A percentile compares a stretch with the other conserved stretches of the same genome.
Conservation (phyloP, 2,797 vertebrate species). For the Myiotriccus ornatus region DNA sequence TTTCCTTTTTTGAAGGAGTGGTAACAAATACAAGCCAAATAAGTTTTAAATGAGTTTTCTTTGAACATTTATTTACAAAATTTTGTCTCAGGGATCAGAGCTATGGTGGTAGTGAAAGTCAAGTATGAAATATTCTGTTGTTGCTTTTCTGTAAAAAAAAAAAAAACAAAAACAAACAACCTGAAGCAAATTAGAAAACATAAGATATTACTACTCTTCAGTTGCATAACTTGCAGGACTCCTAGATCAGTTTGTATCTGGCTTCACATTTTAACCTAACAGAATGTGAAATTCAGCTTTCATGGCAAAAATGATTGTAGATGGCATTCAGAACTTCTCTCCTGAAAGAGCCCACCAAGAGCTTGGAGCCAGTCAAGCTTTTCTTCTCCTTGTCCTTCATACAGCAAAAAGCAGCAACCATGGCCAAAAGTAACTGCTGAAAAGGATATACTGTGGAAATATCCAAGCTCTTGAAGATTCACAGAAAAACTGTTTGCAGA, state of each 20-base stretch:
- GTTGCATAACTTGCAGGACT: not conserved
- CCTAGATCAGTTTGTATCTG: not conserved
- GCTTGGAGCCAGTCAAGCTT: not conserved
- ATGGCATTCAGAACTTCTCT: not conserved
- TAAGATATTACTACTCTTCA: not conserved
- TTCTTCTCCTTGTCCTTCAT: not conserved
- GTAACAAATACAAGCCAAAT: not conserved
- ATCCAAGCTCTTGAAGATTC: not conserved
- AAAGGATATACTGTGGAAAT: not conserved
- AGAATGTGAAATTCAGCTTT: not conserved
- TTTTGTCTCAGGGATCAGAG: not conserved
- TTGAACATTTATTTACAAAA: not conserved
- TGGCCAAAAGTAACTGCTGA: not conserved
- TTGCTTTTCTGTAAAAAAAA: not conserved
- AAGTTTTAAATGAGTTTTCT: not conserved
- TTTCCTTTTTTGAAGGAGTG: not conserved
- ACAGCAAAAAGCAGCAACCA: not conserved
- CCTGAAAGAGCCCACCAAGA: not conserved
- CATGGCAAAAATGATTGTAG: not conserved
- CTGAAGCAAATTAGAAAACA: not conserved
- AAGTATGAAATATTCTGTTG: not conserved
- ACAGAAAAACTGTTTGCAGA: not conserved
- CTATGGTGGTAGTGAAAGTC: not conserved
- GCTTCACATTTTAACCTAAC: not conserved
- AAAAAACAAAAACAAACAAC: not conserved